Evolutionary conservation across 2,888 invertebrate genomes (phyloP).

Genomic region (Sesia bembeciformis): DNA sequence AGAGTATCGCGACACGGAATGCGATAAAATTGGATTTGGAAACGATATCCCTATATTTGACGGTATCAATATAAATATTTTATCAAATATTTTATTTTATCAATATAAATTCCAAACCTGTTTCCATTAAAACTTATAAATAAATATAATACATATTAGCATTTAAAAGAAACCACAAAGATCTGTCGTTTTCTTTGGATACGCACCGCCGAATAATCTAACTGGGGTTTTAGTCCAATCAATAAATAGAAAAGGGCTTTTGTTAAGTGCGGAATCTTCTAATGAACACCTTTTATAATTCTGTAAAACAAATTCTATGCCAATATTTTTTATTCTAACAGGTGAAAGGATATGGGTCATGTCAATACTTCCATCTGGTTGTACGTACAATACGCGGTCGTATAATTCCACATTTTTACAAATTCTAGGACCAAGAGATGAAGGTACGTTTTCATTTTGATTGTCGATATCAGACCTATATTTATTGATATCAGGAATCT

Average conservation of each 20-base stretch:
- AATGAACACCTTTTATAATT: slow-evolving; percentile 57
- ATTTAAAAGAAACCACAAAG: slow-evolving; percentile 72
- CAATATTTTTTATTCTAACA: slow-evolving; percentile 39
- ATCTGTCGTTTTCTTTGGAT: slow-evolving; percentile 72
- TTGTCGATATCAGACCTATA: slow-evolving; percentile 44
- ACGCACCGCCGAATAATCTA: slow-evolving; percentile 79
- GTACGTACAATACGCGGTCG: slow-evolving; percentile 43
- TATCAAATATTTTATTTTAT: too few relatives aligned
- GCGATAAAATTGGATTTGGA: too few relatives aligned
- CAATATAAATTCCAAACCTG: too few relatives aligned
- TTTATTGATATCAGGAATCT: slow-evolving; percentile 49
- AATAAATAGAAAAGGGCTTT: slow-evolving; percentile 53
- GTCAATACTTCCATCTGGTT: slow-evolving; percentile 50
- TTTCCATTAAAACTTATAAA: neutral
- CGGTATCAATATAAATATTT: too few relatives aligned
- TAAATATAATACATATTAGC: neutral
- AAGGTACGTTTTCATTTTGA: slow-evolving; percentile 23
- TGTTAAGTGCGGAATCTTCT: slow-evolving; percentile 33
- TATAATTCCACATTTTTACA: slow-evolving; percentile 50
- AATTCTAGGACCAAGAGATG: slow-evolving; percentile 34
- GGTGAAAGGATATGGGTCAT: slow-evolving; percentile 47
- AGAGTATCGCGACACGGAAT: too few relatives aligned
- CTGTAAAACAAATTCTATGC: slow-evolving; percentile 45
- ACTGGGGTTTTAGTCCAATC: slow-evolving; percentile 80
- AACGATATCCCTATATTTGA: too few relatives aligned